Evolutionary conservation across 53 echinoderm and acorn worm genomes (phyloP), one percentile per base, ranked within the genome.

Genomic region (Hippasteria phrygiana): DNA sequence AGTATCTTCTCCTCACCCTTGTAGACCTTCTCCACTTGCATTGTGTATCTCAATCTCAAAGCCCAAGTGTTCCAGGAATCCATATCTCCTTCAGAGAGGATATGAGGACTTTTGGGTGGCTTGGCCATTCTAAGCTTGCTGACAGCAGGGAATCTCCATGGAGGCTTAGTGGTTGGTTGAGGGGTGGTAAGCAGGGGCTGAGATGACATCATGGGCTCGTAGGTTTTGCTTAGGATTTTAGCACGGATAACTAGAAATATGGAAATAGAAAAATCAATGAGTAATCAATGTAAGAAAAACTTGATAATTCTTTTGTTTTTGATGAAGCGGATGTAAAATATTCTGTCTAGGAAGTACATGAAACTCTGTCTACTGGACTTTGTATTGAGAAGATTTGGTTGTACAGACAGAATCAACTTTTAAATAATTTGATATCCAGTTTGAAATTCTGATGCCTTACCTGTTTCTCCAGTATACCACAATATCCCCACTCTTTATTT

Each of bases 21-120:
- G 93, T 91, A 99, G 42, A 99, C 99, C 70, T 96, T 99, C 80
- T 97, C 97, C 43, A 97, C 92, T 55, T 92, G 85, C 14, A 95
- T 89, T 2, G 88, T 84, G 85, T 97, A 97, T 9, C 80, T 80
- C 12, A 92, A 51, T 31, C 75, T 71, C 48, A 77, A 56, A 5
- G 89, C 71, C 80, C 87, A 87, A n/a, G 92, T 78, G 17, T 88
- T 88, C 88, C 88, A 91, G 53, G 69, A 69, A 4, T 91, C 78
- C 77, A 79, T 71, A 24, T 91, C 71, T 0, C 66, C 33, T 22
- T 62, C 81, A 1, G 80, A 41, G 9, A 78, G 55, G 37, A 10
- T 34, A 10, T 37, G 51, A 29, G 54, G 89, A 2, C 9, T 54
- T 63, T 90, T 80, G 73, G 90, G 90, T 20, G 73, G 90, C 73